phyloP scores from a whole-genome alignment of 1,140 invertebrate genomes.

The Stenopsyche tienmushanensis region DNA sequence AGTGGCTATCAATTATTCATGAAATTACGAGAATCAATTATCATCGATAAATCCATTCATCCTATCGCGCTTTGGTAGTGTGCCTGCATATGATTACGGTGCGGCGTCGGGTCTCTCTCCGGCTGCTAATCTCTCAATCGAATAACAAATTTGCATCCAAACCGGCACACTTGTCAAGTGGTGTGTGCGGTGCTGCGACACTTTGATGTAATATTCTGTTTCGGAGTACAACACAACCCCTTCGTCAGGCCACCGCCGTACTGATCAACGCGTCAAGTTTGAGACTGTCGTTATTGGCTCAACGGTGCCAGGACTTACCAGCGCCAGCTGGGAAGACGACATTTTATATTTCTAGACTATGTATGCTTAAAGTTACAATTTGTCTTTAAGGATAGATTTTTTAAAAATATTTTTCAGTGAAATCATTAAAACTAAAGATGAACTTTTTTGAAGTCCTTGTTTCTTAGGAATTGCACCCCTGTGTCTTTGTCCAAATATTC shows the following conservation, averaged over 20 bases:
- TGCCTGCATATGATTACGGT: not conserved
- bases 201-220: constrained; percentile 41
- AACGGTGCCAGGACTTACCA: too few species aligned
- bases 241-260: not conserved
- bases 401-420: too few species aligned
- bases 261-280: not conserved
- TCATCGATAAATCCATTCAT: constrained; percentile 13
- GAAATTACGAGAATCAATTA: constrained; percentile 2
- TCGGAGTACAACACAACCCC: constrained; percentile 15
- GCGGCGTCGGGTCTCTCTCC: not conserved
- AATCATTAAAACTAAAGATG: too few species aligned
- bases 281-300: not conserved
- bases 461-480: too few species aligned
- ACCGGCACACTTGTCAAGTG: constrained; percentile 27
- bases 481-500: too few species aligned
- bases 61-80: not conserved
- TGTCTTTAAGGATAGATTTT: too few species aligned
- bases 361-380: too few species aligned
- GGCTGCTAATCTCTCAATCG: constrained; percentile 32
- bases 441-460: too few species aligned
- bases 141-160: constrained; percentile 39
- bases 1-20: not conserved
- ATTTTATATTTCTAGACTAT: too few species aligned
- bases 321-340: too few species aligned
- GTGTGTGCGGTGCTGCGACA: constrained; percentile 3